phyloP scores from a whole-genome alignment of 2,113 vertebrate species.

The Stigmatopora argus region DNA sequence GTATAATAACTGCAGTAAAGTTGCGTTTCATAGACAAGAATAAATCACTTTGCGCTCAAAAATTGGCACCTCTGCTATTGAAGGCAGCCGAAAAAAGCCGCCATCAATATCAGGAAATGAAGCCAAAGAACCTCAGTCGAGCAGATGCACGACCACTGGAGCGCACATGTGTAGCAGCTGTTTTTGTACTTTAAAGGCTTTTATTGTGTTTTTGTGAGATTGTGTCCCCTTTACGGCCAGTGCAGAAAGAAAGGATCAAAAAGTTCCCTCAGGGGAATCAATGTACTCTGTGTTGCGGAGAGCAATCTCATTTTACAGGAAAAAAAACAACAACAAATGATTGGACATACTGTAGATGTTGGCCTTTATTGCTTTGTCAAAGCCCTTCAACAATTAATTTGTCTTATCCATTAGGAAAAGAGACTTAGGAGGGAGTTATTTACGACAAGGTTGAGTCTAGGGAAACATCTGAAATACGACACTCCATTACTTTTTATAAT shows the following conservation, averaged over 20 bases:
- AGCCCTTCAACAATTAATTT: not conserved
- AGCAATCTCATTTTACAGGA: slow-evolving; percentile 24
- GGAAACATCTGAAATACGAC: not conserved
- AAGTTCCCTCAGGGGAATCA: slow-evolving; percentile 13
- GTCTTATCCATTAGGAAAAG: slow-evolving; percentile 8
- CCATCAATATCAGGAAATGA: slow-evolving; percentile 16
- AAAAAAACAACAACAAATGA: slow-evolving; percentile 39
- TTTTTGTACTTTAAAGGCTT: slow-evolving; percentile 39
- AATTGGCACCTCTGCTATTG: slow-evolving; percentile 7
- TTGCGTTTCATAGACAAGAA: slow-evolving; percentile 19
- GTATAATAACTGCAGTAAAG: slow-evolving; percentile 19
- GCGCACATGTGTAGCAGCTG: slow-evolving; percentile 36
- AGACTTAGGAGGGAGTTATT: slow-evolving; percentile 6
- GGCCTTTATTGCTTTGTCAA: slow-evolving; percentile 8
- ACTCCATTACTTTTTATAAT: not conserved
- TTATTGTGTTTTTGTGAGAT: slow-evolving; percentile 34
- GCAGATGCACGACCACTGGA: slow-evolving; percentile 11
- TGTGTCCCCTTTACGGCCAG: slow-evolving; percentile 15
- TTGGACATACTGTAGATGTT: slow-evolving; percentile 3
- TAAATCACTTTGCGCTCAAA: slow-evolving; percentile 32
- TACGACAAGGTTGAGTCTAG: slow-evolving; percentile 18
- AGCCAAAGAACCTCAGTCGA: slow-evolving; percentile 7
- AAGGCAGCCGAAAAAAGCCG: slow-evolving; percentile 13
- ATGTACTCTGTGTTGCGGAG: slow-evolving; percentile 24
- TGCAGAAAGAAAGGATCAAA: slow-evolving; percentile 36